Evolutionary conservation across 2,888 invertebrate species (phyloP), one percentile per base, ranked within the genome.

Genomic region (Phanerotoma sp.): DNA sequence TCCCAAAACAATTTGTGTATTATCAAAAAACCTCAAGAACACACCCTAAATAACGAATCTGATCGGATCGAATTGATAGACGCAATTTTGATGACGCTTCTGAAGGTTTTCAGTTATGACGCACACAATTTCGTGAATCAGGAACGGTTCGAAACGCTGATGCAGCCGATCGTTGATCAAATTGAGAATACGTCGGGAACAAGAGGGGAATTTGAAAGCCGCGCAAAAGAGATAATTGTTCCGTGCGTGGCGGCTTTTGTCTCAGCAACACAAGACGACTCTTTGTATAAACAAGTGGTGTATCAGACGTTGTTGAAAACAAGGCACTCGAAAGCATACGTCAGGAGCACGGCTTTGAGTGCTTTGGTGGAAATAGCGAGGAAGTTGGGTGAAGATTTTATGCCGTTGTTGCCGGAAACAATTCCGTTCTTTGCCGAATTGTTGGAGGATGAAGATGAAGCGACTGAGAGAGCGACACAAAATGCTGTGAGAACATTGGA

Each of bases 351-450:
- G 1, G 73, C 74, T 0, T 51, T 77, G 4, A 66, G 64, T 30
- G 64, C 72, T 13, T 30, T 77, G 57, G 75, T 77, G 53, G 87
- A 88, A 63, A 85, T 94, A 68, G 93, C 91, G 3, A 84, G 85
- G 44, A 92, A 90, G 72, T 80, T 96, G 2, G 93, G 92, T 3
- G 92, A 93, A 73, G 92, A 92, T 70, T 96, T 93, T 79, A 82
- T 93, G 65, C 87, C 93, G 0, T 81, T 96, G 1, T 77, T 96
- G 46, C 94, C 96, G 0, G 96, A 97, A 73, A 93, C 94, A 4
- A 89, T 96, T 58, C 96, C 96, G 0, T 96, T 96, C 82, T 80
- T 97, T 30, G 93, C 95, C 0, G 96, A 97, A 73, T 80, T 97
- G 13, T 81, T 96, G 65, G 96, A 96, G 81, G 96, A 93, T 70